Evolutionary conservation across 1,140 invertebrate species (phyloP).

Genomic region (Drosophila nasuta): DNA sequence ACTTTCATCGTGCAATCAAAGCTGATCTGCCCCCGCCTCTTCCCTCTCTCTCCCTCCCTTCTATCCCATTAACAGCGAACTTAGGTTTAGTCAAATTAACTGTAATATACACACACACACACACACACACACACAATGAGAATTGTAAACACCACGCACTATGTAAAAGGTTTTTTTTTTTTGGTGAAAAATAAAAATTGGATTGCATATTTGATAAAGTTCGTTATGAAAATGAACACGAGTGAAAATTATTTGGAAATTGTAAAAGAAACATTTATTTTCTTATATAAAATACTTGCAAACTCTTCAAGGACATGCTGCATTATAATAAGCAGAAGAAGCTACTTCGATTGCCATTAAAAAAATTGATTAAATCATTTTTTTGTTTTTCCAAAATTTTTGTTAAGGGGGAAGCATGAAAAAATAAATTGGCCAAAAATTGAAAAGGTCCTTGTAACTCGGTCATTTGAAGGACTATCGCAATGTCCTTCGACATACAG

Average conservation of each 20-base stretch:
- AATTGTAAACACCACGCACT: constrained; percentile 53
- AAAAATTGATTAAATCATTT: too few relatives aligned
- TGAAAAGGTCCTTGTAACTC: too few relatives aligned
- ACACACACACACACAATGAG: constrained; percentile 22
- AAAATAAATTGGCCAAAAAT: too few relatives aligned
- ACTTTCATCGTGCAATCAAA: constrained; percentile 26
- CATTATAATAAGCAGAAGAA: too few relatives aligned
- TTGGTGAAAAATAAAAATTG: constrained; percentile 59
- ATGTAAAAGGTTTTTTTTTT: constrained; percentile 62
- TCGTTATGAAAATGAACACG: constrained; percentile 28
- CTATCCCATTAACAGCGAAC: constrained; percentile 38
- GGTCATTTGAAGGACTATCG: too few relatives aligned
- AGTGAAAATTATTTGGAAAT: constrained; percentile 7
- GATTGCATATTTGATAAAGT: constrained; percentile 45
- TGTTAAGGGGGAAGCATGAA: too few relatives aligned
- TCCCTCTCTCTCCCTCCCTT: background rate
- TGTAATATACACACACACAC: constrained; percentile 63
- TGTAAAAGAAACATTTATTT: background rate
- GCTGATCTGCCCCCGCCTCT: background rate
- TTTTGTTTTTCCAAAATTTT: too few relatives aligned
- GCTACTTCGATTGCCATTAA: too few relatives aligned
- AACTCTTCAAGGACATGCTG: too few relatives aligned
- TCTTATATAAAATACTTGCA: too few relatives aligned
- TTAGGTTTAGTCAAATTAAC: constrained; percentile 72
- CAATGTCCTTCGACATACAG: too few relatives aligned